Evolutionary conservation across 2,888 invertebrate species (phyloP).

Genomic region (Hemicrepidius hirtus): DNA sequence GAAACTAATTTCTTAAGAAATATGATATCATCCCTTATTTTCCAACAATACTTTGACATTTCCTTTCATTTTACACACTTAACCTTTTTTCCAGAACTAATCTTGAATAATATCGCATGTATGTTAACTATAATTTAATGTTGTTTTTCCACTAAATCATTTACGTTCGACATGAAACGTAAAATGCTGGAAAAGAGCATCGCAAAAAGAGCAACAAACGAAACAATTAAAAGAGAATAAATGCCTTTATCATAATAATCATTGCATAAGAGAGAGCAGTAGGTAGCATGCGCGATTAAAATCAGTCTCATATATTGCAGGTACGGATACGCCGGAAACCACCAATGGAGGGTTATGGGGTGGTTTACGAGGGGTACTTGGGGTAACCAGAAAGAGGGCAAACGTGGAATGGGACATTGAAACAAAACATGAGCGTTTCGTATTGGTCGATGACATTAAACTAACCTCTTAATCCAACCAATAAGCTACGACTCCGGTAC

Average conservation of each 20-base stretch:
- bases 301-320: conserved; percentile 61
- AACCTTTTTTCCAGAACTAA: neutral
- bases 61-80: neutral
- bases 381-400: conserved; percentile 65
- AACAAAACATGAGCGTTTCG: conserved; percentile 42
- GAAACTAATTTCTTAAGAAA: no score
- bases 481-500: conserved; percentile 58
- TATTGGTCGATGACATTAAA: conserved; percentile 67
- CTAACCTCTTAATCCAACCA: conserved; percentile 60
- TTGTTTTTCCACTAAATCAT: conserved; percentile 3
- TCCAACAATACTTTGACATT: neutral
- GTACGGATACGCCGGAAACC: conserved; percentile 66
- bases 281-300: conserved; percentile 55
- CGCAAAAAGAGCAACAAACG: conserved; percentile 7
- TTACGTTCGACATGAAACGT: neutral
- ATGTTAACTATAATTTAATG: neutral
- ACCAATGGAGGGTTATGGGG: conserved; percentile 63
- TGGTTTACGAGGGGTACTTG: conserved; percentile 56
- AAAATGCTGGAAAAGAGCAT: neutral
- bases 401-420: conserved; percentile 59
- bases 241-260: conserved; percentile 9
- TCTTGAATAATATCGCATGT: neutral
- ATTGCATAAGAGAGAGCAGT: conserved; percentile 40
- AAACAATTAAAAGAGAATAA: conserved; percentile 17
- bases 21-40: conserved; percentile 3